phyloP scores from a whole-genome alignment of 2,113 vertebrate genomes.

The Malaclemys terrapin region DNA sequence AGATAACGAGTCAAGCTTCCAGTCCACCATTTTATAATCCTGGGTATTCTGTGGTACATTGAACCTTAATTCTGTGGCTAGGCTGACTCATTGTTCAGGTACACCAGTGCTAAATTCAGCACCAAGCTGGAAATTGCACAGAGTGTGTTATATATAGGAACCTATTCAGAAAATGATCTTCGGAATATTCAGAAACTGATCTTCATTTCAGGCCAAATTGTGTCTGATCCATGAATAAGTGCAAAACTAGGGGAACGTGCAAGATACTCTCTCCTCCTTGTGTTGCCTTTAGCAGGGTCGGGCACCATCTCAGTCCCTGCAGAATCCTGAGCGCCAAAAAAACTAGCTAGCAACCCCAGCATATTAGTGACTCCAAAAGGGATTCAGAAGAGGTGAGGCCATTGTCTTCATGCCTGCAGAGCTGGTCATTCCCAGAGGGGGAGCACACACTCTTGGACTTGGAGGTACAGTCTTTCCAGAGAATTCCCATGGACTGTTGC shows the following conservation, averaged over 20 bases:
- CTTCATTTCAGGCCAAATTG: conserved; percentile 23
- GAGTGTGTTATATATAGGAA: not conserved
- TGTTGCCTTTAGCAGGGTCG: not conserved
- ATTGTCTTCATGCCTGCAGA: not conserved
- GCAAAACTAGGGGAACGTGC: not conserved
- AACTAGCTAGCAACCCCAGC: not conserved
- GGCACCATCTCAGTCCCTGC: not conserved
- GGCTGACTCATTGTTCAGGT: conserved; percentile 41
- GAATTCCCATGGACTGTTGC: not conserved
- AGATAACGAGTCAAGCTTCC: conserved; percentile 46
- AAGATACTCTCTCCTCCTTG: not conserved
- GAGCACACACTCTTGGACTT: not conserved
- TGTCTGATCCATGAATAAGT: not conserved
- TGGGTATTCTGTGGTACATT: not conserved
- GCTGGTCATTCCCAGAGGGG: not conserved
- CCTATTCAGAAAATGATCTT: conserved; percentile 36
- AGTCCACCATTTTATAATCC: conserved; percentile 21
- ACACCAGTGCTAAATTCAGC: not conserved
- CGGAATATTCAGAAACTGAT: conserved; percentile 47
- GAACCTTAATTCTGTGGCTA: not conserved
- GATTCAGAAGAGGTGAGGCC: not conserved
- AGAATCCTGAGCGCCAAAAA: not conserved
- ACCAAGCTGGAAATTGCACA: conserved; percentile 10
- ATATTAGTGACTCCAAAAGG: not conserved
- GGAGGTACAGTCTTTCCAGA: not conserved